Conservation (phyloP, 2,888 invertebrate species). For the Caenorhabditis sulstoni region DNA sequence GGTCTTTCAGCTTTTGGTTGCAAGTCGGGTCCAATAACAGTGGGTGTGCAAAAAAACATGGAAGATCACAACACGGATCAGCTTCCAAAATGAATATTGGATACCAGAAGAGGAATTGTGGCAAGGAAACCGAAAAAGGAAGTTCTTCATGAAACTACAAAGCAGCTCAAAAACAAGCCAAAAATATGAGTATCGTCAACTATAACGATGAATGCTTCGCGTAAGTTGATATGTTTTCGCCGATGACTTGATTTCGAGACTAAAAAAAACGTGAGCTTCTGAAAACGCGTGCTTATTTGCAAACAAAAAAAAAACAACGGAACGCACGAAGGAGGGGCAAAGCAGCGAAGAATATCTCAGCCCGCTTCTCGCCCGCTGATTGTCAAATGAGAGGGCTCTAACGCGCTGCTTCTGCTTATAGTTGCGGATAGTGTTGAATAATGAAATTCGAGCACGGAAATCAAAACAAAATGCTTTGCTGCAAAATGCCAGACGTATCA, state of each 20-base stretch:
- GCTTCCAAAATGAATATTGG: constrained; percentile 10
- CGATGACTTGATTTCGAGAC: constrained; percentile 42
- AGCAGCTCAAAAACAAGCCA: constrained; percentile 19
- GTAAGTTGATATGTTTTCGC: constrained; percentile 50
- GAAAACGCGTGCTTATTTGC: constrained; percentile 51
- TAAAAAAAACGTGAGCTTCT: constrained; percentile 43
- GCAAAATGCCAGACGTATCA: no score
- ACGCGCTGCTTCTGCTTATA: constrained; percentile 23
- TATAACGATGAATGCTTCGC: constrained; percentile 15
- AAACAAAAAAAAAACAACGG: constrained; percentile 43
- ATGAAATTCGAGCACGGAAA: constrained; percentile 13
- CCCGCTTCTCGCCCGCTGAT: constrained; percentile 22
- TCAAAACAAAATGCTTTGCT: neutral
- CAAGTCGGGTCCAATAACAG: constrained; percentile 14
- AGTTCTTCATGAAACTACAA: constrained; percentile 18
- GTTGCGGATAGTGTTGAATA: constrained; percentile 3
- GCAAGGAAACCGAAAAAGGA: neutral
- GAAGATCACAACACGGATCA: constrained; percentile 29
- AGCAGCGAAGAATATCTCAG: constrained; percentile 12
- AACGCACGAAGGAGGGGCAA: constrained; percentile 2
- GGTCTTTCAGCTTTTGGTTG: neutral
- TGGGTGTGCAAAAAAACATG: constrained; percentile 10
- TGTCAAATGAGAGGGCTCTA: constrained; percentile 41
- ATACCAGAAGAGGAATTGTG: constrained; percentile 5
- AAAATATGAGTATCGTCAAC: constrained; percentile 10